These are phyloP conservation scores for Ardeotis arabs DNA, from an alignment of 2,113 vertebrate genomes.

Conservation along the genomic window DNA sequence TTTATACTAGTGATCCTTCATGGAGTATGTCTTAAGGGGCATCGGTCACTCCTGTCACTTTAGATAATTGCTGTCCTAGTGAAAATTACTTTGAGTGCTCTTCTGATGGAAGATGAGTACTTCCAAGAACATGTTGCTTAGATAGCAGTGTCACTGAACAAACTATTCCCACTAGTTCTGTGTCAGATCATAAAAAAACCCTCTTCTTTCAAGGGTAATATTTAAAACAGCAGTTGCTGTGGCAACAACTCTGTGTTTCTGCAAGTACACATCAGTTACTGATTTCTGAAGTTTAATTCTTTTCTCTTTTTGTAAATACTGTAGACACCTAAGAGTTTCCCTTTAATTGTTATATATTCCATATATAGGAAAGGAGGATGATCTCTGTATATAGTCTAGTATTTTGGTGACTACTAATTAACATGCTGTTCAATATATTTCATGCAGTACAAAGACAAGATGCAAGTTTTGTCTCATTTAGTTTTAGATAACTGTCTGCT, in stretches of 20 bases:
- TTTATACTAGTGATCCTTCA: background rate
- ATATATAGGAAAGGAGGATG: background rate
- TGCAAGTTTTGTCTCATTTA: background rate
- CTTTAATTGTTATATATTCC: background rate
- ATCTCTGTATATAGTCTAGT: background rate
- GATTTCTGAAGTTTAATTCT: background rate
- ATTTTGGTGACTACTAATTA: background rate
- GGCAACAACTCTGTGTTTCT: background rate
- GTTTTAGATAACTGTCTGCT: background rate
- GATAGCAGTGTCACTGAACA: background rate
- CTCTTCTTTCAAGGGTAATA: background rate
- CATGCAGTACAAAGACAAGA: background rate
- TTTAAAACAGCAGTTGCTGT: background rate
- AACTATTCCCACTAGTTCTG: background rate
- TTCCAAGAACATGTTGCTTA: background rate
- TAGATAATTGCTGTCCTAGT: background rate
- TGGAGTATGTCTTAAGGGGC: background rate
- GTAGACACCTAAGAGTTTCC: background rate
- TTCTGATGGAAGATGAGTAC: background rate
- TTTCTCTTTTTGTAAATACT: background rate
- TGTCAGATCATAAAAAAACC: background rate
- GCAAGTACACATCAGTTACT: background rate
- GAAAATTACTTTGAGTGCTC: background rate
- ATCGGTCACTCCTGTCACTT: background rate
- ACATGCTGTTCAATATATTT: background rate